phyloP scores from a whole-genome alignment of 2,113 vertebrate species.

The Psilopogon haemacephalus region DNA sequence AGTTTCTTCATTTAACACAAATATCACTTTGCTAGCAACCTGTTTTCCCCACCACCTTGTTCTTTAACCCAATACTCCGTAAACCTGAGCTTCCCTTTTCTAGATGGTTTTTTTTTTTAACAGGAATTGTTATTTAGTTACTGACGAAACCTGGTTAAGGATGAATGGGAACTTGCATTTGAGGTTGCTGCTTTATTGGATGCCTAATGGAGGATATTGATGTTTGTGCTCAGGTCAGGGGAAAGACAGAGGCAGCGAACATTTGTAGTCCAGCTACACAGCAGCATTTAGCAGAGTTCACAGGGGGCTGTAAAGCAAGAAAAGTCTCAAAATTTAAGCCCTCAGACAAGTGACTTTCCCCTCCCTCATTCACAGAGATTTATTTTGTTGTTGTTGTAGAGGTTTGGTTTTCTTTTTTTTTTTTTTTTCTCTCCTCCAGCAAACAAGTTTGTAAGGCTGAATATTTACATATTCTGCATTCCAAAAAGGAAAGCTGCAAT shows the following conservation, averaged over 20 bases:
- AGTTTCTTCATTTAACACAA: not conserved
- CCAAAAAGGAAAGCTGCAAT: conserved; percentile 13
- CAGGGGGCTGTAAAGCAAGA: not conserved
- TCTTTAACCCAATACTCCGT: not conserved
- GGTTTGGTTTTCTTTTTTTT: not conserved
- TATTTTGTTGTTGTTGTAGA: no score
- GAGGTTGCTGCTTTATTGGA: not conserved
- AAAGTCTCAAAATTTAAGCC: not conserved
- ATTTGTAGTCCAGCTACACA: not conserved
- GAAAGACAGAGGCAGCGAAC: not conserved
- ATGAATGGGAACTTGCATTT: not conserved
- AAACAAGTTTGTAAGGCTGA: not conserved
- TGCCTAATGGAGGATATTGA: not conserved
- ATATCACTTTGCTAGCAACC: not conserved
- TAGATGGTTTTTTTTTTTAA: not conserved
- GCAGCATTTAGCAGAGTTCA: not conserved
- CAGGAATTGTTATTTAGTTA: not conserved
- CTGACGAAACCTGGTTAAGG: not conserved
- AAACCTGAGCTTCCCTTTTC: not conserved
- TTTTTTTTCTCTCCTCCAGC: not conserved
- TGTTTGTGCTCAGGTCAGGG: not conserved
- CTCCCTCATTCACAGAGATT: not conserved
- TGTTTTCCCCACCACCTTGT: not conserved
- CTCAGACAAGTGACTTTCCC: not conserved
- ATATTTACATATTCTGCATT: not conserved